Percentiles rank a stretch among this genome's conserved stretches.
Evolutionary conservation across 2,113 vertebrate species (phyloP).

Genomic region (Hystrix cristata): DNA sequence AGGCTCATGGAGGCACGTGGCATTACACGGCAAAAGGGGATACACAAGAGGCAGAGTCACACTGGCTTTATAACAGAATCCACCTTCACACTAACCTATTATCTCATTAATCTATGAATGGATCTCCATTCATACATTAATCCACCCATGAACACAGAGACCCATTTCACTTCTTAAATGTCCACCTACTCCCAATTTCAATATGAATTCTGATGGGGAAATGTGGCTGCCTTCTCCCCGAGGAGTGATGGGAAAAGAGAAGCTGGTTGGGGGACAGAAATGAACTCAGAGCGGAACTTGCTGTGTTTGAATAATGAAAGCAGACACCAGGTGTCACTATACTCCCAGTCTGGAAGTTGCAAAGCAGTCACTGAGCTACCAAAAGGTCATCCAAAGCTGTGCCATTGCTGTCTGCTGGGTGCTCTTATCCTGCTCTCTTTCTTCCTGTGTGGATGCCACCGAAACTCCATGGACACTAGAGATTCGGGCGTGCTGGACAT

Average conservation of each 20-base stretch:
- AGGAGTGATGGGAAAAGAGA: neutral
- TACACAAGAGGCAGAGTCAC: neutral
- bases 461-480: neutral
- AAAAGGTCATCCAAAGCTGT: neutral
- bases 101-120: neutral
- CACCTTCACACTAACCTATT: too few relatives aligned
- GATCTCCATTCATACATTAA: neutral
- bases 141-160: neutral
- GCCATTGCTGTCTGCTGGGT: neutral
- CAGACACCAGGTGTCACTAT: conserved; percentile 75
- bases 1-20: neutral
- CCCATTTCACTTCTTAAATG: neutral
- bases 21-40: too few relatives aligned
- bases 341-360: neutral
- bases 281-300: neutral
- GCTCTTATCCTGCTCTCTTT: neutral
- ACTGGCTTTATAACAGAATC: neutral
- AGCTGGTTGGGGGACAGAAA: neutral
- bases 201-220: neutral
- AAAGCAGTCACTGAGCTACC: neutral
- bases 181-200: neutral
- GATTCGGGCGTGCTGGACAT: neutral
- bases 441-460: neutral
- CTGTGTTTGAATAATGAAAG: neutral
- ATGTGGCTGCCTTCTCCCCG: neutral